A percentile compares a stretch with the other conserved stretches of the same genome.
phyloP scores from a whole-genome alignment of 1,140 invertebrate genomes.

The Galleria mellonella region DNA sequence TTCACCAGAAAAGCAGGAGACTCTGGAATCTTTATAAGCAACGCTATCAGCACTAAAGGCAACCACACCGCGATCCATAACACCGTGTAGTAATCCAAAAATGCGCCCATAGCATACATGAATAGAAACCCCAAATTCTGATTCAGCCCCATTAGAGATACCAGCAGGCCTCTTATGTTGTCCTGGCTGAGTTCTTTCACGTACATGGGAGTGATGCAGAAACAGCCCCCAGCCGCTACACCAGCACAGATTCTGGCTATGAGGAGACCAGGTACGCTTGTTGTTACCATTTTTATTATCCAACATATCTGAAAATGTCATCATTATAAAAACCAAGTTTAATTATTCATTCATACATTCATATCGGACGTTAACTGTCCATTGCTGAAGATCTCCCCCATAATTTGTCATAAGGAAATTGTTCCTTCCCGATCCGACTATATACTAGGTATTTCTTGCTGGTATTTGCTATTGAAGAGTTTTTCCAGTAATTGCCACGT shows the following conservation, averaged over 20 bases:
- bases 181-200: conserved; percentile 76
- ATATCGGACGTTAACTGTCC: too few species aligned
- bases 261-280: conserved; percentile 31
- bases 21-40: conserved; percentile 33
- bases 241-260: conserved; percentile 60
- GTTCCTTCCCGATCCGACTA: too few species aligned
- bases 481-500: too few species aligned
- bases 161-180: conserved; percentile 74
- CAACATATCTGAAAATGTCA: conserved; percentile 37
- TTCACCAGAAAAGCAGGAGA: conserved; percentile 41
- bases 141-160: conserved; percentile 68
- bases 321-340: background rate
- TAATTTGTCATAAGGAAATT: too few species aligned
- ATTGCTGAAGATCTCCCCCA: too few species aligned
- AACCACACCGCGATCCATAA: conserved; percentile 20
- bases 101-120: conserved; percentile 75
- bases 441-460: too few species aligned
- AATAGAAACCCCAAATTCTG: conserved; percentile 76
- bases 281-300: conserved; percentile 52
- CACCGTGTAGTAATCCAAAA: conserved; percentile 60
- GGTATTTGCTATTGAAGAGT: too few species aligned
- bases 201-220: conserved; percentile 75
- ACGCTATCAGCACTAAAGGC: conserved; percentile 14
- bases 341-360: background rate
- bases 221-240: conserved; percentile 61